A percentile compares a stretch with the other conserved stretches of the same genome.
Evolutionary conservation across 2,888 invertebrate genomes (phyloP).

Genomic region (Terebella lapidaria): DNA sequence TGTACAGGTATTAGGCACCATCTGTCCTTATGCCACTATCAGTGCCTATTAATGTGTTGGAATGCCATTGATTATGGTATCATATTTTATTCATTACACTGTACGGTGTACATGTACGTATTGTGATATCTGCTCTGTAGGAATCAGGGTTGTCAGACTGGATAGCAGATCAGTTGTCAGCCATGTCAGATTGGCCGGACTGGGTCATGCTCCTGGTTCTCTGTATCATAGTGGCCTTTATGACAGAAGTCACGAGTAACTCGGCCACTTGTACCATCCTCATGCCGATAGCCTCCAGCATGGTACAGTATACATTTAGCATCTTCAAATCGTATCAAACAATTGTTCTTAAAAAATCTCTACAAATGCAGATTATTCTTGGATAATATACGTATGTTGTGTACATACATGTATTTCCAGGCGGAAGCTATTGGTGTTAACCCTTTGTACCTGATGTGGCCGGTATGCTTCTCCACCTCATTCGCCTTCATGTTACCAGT

Average conservation of each 20-base stretch:
- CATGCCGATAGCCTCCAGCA: constrained; percentile 66
- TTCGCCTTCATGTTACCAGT: constrained; percentile 87
- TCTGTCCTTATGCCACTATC: too few species aligned
- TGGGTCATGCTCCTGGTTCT: constrained; percentile 70
- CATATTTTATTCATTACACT: too few species aligned
- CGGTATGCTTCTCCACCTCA: constrained; percentile 80
- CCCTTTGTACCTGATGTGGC: constrained; percentile 82
- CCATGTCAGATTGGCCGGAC: constrained; percentile 54
- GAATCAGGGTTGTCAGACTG: background rate
- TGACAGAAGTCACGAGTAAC: constrained; percentile 87
- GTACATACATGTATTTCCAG: too few species aligned
- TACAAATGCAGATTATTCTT: too few species aligned
- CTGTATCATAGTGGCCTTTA: constrained; percentile 70
- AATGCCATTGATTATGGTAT: too few species aligned
- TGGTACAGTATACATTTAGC: constrained; percentile 38
- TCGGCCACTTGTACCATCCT: constrained; percentile 69
- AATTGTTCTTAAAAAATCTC: too few species aligned
- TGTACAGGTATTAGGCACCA: too few species aligned
- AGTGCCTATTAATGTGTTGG: too few species aligned
- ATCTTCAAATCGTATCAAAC: too few species aligned
- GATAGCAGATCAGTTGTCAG: background rate
- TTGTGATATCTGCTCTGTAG: background rate
- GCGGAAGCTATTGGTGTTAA: constrained; percentile 67
- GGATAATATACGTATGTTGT: too few species aligned
- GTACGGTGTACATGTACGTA: too few species aligned